Evolutionary conservation across 2,797 vertebrate genomes (phyloP).

Genomic region (Arnoldichthys spilopterus): DNA sequence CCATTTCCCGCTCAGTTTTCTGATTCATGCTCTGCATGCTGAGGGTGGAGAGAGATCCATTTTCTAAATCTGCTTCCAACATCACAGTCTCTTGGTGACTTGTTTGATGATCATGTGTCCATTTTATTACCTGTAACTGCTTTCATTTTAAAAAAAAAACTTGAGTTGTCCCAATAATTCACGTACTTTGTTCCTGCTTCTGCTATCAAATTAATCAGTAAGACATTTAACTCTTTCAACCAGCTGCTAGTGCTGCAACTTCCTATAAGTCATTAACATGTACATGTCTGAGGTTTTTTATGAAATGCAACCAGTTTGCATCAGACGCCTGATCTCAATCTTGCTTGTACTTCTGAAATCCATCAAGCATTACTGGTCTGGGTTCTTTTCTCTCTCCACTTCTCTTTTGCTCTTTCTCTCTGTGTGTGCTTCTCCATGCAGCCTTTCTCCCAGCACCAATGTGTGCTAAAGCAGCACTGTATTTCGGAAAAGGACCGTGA

Average conservation of each 20-base stretch:
- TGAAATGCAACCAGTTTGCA: not conserved
- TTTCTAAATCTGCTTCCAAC: not conserved
- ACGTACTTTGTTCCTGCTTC: not conserved
- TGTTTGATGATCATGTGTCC: slow-evolving; percentile 14
- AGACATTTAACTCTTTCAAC: not conserved
- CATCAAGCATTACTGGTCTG: slow-evolving; percentile 53
- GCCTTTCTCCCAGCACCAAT: slow-evolving; percentile 14
- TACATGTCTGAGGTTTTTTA: too few species aligned
- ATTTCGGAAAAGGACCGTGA: slow-evolving; percentile 41
- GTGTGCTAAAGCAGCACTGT: slow-evolving; percentile 9
- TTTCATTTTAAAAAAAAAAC: slow-evolving; percentile 1
- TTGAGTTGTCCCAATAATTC: not conserved
- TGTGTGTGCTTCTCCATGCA: slow-evolving; percentile 20
- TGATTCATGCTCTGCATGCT: not conserved
- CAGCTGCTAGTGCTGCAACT: not conserved
- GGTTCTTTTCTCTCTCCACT: slow-evolving; percentile 21
- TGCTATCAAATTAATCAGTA: not conserved
- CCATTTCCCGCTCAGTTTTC: slow-evolving; percentile 13
- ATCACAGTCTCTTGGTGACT: not conserved
- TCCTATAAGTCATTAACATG: not conserved
- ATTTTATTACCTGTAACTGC: slow-evolving; percentile 21
- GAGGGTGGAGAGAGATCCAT: not conserved
- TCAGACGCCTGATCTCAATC: slow-evolving; percentile 38
- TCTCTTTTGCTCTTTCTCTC: slow-evolving; percentile 9
- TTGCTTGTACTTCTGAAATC: slow-evolving; percentile 40